Conservation (phyloP, 2,888 invertebrate species). For the Corbicula japonica region DNA sequence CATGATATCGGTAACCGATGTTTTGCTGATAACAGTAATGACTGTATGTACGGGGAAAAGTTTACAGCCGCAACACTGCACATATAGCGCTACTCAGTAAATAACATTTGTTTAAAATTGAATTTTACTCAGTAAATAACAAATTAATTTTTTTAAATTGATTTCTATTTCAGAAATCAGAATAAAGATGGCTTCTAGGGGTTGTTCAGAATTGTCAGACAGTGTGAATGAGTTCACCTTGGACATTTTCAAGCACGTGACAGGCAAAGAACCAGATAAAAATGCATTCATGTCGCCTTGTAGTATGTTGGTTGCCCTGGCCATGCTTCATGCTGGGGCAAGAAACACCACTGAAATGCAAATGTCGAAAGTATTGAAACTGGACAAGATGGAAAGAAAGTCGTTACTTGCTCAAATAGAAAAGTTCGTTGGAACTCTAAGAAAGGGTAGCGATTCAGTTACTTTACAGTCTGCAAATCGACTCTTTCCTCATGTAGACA, state of each 20-base stretch:
- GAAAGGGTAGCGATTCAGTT: slow-evolving; percentile 59
- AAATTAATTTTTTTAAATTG: too few relatives aligned
- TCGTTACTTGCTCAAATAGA: slow-evolving; percentile 57
- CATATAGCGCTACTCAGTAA: too few relatives aligned
- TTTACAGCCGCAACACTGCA: too few relatives aligned
- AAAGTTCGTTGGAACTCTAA: slow-evolving; percentile 62
- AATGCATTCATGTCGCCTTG: slow-evolving; percentile 86
- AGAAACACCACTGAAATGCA: slow-evolving; percentile 82
- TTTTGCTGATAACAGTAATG: too few relatives aligned
- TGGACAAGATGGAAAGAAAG: slow-evolving; percentile 49
- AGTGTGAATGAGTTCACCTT: slow-evolving; percentile 34
- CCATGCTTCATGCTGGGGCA: slow-evolving; percentile 86
- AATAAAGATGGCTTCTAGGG: not conserved
- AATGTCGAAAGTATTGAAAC: slow-evolving; percentile 74
- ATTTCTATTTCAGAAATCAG: too few relatives aligned
- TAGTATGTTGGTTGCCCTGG: slow-evolving; percentile 86
- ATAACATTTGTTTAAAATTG: too few relatives aligned
- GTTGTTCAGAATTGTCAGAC: slow-evolving; percentile 10
- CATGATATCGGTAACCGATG: too few relatives aligned
- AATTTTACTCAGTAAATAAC: too few relatives aligned
- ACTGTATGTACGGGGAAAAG: too few relatives aligned
- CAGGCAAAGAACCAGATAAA: not conserved
- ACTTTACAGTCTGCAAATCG: slow-evolving; percentile 80
- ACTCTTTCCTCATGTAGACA: slow-evolving; percentile 72
- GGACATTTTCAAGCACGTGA: slow-evolving; percentile 30